Evolutionary conservation across 2,888 invertebrate genomes (phyloP), one percentile per base, ranked within the genome.

Genomic region (Aporophyla nigra): DNA sequence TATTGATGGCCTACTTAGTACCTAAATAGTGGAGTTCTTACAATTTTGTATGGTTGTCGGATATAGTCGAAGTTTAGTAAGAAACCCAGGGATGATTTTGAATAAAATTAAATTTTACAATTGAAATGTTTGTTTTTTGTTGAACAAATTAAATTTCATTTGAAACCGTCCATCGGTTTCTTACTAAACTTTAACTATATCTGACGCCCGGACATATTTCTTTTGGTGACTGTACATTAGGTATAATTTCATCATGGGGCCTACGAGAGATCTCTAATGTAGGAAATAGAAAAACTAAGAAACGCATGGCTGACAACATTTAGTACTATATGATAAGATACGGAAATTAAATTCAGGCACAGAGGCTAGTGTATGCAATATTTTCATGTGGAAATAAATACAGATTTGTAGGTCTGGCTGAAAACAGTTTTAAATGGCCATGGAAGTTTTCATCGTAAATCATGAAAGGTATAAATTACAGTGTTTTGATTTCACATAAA

Each of bases 401-500:
- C 27, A 61, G 61, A 56, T 61, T 78, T 78, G 2, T 62, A 56
- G 49, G 51, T 74, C 65, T 46, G 40, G 21, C 73, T 69, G 10
- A 65, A 68, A 56, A 68, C 27, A 62, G 51, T 56, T 46, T 46
- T 68, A n/a, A 71, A 78, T 43, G 40, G 19, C 61, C n/a, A 63
- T 59, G 54, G 54, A 40, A 43, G 49, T 69, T 80, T 66, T 51
- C 49, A 61, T 51, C 5, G 69, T 74, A 74, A 74, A 79, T 79
- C 68, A 59, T 54, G 58, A 27, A 80, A 69, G 68, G 33, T 65
- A 59, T 74, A 80, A 69, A 80, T 69, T 80, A 74, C 10, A 68
- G 9, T 56, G 80, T 74, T 79, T 80, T 65, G 16, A 59, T 69
- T 65, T 74, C n/a, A 51, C 49, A 33, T 54, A 19, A 56, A 70